A percentile compares a stretch with the other conserved stretches of the same genome.
These are phyloP conservation scores for Drosophila jambulina DNA, from an alignment of 1,140 invertebrate genomes.

Conservation along the genomic window DNA sequence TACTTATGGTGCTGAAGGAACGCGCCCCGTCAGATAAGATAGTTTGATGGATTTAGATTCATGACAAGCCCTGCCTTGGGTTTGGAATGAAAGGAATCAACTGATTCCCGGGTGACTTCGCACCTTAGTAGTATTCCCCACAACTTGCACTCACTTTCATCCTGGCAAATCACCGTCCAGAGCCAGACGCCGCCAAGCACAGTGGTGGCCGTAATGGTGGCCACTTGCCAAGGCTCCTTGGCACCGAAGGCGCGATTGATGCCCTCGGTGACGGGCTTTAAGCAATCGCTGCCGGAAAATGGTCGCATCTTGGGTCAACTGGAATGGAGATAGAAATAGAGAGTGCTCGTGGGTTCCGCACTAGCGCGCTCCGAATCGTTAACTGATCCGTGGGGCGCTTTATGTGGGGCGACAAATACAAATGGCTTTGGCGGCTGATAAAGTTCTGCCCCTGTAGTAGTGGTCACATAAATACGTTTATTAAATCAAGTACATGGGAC, in stretches of 20 bases:
- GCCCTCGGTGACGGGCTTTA: slow-evolving; percentile 64
- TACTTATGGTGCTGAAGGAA: slow-evolving; percentile 5
- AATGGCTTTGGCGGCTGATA: slow-evolving; percentile 65
- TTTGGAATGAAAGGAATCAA: slow-evolving; percentile 12
- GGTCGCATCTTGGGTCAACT: slow-evolving; percentile 62
- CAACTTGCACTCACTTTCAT: slow-evolving; percentile 88
- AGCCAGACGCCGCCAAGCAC: slow-evolving; percentile 89
- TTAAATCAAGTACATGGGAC: slow-evolving; percentile 11
- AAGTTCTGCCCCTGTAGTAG: slow-evolving; percentile 25
- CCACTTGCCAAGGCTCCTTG: slow-evolving; percentile 91
- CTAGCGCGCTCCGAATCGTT: slow-evolving; percentile 40
- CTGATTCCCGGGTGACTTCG: slow-evolving; percentile 8
- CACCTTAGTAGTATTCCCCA: background rate
- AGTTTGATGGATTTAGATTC: slow-evolving; percentile 56
- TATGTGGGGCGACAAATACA: slow-evolving; percentile 48
- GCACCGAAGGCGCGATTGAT: slow-evolving; percentile 88
- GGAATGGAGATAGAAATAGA: slow-evolving; percentile 32
- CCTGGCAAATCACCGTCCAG: slow-evolving; percentile 89
- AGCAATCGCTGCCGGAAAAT: slow-evolving; percentile 63
- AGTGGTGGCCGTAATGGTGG: slow-evolving; percentile 89
- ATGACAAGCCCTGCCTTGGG: slow-evolving; percentile 12
- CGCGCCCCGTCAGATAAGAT: slow-evolving; percentile 57
- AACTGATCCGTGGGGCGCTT: slow-evolving; percentile 48
- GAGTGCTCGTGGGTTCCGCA: slow-evolving; percentile 20
- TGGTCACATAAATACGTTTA: slow-evolving; percentile 19